Percentiles rank a stretch among this genome's conserved stretches.
phyloP scores from a whole-genome alignment of 2,113 vertebrate genomes.

The Pandion haliaetus region DNA sequence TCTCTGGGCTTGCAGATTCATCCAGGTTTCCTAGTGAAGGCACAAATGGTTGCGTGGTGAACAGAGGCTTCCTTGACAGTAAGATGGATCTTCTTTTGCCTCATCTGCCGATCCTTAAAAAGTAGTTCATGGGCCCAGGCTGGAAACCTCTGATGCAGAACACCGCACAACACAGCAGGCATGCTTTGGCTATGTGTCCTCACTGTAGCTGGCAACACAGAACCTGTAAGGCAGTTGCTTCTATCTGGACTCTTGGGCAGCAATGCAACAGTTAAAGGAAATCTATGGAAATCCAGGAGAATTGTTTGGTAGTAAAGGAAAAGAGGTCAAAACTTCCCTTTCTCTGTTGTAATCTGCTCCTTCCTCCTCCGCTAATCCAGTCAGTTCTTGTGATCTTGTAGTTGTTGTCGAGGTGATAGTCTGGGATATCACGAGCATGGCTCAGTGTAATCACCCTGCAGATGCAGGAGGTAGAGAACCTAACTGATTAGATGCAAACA shows the following conservation, averaged over 20 bases:
- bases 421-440: not conserved
- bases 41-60: not conserved
- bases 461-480: not conserved
- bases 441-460: not conserved
- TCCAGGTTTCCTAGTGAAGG: not conserved
- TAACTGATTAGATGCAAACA: not conserved
- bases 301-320: not conserved
- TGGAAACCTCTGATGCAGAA: not conserved
- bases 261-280: not conserved
- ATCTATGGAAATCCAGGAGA: not conserved
- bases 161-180: not conserved
- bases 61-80: not conserved
- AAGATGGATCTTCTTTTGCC: not conserved
- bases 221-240: not conserved
- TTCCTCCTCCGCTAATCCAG: not conserved
- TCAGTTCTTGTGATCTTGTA: not conserved
- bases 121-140: not conserved
- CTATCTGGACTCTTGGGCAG: not conserved
- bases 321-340: not conserved
- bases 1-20: not conserved
- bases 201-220: not conserved
- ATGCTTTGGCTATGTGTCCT: not conserved
- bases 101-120: not conserved
- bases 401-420: not conserved
- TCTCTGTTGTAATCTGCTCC: not conserved